Evolutionary conservation across 2,113 vertebrate species (phyloP).

Genomic region (Dasyornis broadbenti): DNA sequence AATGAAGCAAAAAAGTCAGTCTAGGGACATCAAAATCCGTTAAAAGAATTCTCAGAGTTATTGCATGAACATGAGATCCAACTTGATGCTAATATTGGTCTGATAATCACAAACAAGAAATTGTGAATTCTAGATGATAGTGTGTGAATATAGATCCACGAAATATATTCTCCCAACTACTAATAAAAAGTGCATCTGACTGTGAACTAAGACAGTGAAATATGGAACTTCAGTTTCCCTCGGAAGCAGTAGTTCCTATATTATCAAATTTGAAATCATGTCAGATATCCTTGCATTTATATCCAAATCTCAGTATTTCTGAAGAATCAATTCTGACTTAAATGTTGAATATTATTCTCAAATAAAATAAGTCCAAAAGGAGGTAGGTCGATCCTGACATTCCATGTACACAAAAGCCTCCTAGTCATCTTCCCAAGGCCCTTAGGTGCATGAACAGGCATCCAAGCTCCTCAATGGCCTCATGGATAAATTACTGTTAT

Average conservation of each 20-base stretch:
- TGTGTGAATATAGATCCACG: not conserved
- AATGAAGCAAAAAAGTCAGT: not conserved
- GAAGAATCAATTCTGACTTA: not conserved
- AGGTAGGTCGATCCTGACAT: not conserved
- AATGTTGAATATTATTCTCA: not conserved
- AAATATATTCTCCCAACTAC: not conserved
- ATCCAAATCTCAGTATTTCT: not conserved
- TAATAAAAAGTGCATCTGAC: not conserved
- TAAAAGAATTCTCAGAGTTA: not conserved
- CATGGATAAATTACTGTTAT: not conserved
- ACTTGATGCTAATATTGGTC: not conserved
- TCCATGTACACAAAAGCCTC: not conserved
- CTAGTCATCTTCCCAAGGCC: not conserved
- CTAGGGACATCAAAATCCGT: not conserved
- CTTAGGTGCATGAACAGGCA: not conserved
- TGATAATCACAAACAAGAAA: not conserved
- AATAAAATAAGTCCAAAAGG: not conserved
- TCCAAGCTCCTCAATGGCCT: not conserved
- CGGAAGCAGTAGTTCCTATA: not conserved
- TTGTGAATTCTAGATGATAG: not conserved
- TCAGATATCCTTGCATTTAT: not conserved
- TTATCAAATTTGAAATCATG: not conserved
- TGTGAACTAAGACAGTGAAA: not conserved
- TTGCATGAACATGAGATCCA: not conserved
- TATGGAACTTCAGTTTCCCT: not conserved